Conservation (phyloP, 2,888 invertebrate genomes). For the Agrypnus murinus region DNA sequence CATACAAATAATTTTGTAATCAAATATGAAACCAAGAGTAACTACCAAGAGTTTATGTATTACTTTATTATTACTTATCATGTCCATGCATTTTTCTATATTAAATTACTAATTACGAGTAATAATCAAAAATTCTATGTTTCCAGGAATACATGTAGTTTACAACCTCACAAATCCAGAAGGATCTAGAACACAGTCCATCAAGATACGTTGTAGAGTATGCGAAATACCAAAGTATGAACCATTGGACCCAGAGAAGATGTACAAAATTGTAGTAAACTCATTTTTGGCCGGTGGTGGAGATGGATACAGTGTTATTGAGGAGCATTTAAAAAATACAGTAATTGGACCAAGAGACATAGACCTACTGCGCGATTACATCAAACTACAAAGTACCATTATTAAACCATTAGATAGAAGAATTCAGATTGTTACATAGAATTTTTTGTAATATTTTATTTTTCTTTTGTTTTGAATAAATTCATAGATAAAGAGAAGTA, state of each 20-base stretch:
- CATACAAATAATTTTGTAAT: no score
- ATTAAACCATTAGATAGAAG: constrained; percentile 15
- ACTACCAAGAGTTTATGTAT: no score
- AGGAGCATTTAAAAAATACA: constrained; percentile 72
- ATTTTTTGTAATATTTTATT: background rate
- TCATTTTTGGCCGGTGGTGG: constrained; percentile 80
- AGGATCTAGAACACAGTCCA: constrained; percentile 76
- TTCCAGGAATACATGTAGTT: constrained; percentile 75
- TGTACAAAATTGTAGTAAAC: constrained; percentile 78
- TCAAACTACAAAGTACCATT: constrained; percentile 73
- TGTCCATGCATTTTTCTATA: no score
- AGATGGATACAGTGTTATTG: constrained; percentile 76
- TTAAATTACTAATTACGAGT: background rate
- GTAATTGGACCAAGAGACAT: constrained; percentile 73
- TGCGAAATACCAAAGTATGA: constrained; percentile 79
- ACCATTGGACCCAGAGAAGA: constrained; percentile 73
- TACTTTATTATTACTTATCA: no score
- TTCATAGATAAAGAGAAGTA: background rate
- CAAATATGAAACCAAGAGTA: no score
- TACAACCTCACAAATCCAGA: constrained; percentile 77
- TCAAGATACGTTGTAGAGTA: constrained; percentile 75
- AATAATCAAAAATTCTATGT: background rate
- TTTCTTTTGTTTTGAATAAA: background rate
- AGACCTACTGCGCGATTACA: constrained; percentile 73
- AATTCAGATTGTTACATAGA: constrained; percentile 26